phyloP scores from a whole-genome alignment of 2,888 invertebrate genomes.

The Spodoptera littoralis region DNA sequence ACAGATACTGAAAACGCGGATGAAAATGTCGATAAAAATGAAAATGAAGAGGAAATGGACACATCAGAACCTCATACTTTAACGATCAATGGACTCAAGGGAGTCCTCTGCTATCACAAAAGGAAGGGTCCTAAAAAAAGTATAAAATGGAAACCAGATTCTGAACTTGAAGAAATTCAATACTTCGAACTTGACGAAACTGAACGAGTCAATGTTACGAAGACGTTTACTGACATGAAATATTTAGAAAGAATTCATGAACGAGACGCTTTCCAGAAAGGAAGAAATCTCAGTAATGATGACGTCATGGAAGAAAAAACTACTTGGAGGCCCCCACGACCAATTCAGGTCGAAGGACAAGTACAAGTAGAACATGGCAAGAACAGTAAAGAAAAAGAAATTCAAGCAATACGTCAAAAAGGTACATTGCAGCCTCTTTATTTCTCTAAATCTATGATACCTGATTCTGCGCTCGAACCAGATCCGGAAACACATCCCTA shows the following conservation, averaged over 20 bases:
- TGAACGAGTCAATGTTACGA: constrained; percentile 98
- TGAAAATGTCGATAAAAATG: constrained; percentile 62
- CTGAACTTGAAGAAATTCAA: constrained; percentile 93
- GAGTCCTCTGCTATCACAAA: constrained; percentile 93
- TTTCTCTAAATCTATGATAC: constrained; percentile 94
- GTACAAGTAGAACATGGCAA: constrained; percentile 91
- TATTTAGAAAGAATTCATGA: constrained; percentile 96
- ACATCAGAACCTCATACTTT: constrained; percentile 79
- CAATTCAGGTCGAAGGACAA: constrained; percentile 91
- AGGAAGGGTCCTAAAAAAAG: constrained; percentile 94
- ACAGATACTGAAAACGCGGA: constrained; percentile 69
- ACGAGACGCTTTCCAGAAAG: constrained; percentile 94
- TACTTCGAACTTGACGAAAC: constrained; percentile 98
- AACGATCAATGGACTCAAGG: constrained; percentile 90
- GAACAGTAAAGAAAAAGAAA: constrained; percentile 95
- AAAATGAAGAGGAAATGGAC: constrained; percentile 76
- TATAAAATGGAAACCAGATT: constrained; percentile 94
- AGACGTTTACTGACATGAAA: constrained; percentile 97
- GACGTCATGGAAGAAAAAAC: constrained; percentile 95
- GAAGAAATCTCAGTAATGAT: constrained; percentile 92
- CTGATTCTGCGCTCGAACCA: constrained; percentile 96
- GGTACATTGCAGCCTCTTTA: constrained; percentile 94
- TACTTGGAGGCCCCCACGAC: constrained; percentile 92
- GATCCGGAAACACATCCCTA: constrained; percentile 94
- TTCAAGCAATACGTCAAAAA: constrained; percentile 96